Conservation (phyloP, 1,140 invertebrate genomes). For the Drosophila nebulosa region DNA sequence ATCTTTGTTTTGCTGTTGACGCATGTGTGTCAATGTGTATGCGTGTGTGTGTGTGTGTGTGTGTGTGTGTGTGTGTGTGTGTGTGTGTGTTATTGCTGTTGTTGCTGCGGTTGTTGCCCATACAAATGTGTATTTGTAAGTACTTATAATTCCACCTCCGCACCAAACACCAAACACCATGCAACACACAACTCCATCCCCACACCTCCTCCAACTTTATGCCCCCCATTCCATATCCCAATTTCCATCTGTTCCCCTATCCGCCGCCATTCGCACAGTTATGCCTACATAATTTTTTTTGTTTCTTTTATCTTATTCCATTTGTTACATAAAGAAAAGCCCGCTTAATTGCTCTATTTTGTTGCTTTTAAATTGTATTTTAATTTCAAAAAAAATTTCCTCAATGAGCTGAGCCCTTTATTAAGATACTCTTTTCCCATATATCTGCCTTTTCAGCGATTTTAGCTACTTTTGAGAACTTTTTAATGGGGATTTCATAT, state of each 20-base stretch:
- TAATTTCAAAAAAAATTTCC: constrained; percentile 59
- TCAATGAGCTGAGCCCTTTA: neutral
- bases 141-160: constrained; percentile 28
- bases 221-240: neutral
- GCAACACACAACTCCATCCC: neutral
- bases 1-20: constrained; percentile 31
- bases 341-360: constrained; percentile 75
- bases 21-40: constrained; percentile 1
- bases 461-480: too few relatives aligned
- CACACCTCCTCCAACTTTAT: too few relatives aligned
- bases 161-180: neutral
- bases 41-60: neutral
- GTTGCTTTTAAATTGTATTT: constrained; percentile 73
- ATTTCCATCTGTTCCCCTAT: constrained; percentile 6
- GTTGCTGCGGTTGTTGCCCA: neutral
- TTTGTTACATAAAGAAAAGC: constrained; percentile 29
- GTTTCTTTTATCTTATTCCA: neutral
- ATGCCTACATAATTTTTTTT: neutral
- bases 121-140: neutral
- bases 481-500: too few relatives aligned
- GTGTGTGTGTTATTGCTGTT: neutral
- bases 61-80: neutral
- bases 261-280: too few relatives aligned
- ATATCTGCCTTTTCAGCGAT: too few relatives aligned
- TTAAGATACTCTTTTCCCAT: neutral